phyloP scores from a whole-genome alignment of 2,888 invertebrate genomes.

The Aporophyla nigra region DNA sequence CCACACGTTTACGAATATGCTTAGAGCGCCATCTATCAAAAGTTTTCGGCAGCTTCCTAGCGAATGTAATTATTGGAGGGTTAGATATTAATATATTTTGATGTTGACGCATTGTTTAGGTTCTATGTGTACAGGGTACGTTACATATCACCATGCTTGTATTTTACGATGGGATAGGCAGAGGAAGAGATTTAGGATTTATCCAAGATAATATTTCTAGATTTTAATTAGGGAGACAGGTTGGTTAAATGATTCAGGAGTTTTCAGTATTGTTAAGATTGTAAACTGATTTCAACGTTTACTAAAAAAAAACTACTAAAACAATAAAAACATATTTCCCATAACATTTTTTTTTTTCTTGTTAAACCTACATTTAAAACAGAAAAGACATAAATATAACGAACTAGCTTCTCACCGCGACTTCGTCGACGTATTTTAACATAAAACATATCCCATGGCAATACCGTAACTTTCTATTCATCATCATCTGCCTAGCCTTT shows the following conservation, averaged over 20 bases:
- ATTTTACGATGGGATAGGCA: no score
- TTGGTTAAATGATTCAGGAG: background rate
- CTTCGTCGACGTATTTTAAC: no score
- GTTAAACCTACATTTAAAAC: no score
- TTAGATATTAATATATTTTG: slow-evolving; percentile 17
- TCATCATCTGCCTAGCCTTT: no score
- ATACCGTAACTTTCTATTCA: no score
- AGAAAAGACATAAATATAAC: no score
- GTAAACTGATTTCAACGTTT: background rate
- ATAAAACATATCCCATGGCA: no score
- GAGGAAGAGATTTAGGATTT: no score
- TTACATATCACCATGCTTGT: background rate
- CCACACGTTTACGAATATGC: slow-evolving; percentile 27
- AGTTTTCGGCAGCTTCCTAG: slow-evolving; percentile 55
- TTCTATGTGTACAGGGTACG: background rate
- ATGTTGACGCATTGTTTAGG: background rate
- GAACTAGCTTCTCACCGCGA: no score
- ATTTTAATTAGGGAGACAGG: background rate
- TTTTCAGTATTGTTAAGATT: background rate
- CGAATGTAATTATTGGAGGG: slow-evolving; percentile 47
- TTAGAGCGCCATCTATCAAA: slow-evolving; percentile 65
- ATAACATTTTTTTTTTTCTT: no score
- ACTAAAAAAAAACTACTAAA: background rate
- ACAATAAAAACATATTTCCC: background rate
- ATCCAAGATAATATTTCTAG: no score